phyloP scores from a whole-genome alignment of 2,113 vertebrate genomes.

The Casuarius casuarius region DNA sequence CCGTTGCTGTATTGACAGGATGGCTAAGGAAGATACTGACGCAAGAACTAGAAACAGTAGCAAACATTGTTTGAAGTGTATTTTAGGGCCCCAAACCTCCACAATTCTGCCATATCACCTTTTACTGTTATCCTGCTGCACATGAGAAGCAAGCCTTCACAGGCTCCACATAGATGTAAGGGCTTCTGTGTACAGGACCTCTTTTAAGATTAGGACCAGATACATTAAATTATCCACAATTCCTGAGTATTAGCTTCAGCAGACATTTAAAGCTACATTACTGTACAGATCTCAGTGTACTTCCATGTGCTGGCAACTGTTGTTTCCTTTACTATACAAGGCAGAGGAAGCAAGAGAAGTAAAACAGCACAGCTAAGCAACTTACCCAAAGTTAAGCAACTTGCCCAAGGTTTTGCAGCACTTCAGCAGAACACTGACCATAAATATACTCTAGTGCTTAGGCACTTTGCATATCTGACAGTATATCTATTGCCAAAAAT shows the following conservation, averaged over 20 bases:
- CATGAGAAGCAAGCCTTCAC: background rate
- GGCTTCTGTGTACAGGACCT: background rate
- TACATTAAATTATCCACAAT: too few species aligned
- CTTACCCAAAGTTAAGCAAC: background rate
- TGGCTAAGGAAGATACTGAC: background rate
- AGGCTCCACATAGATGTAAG: background rate
- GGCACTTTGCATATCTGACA: background rate
- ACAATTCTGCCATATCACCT: background rate
- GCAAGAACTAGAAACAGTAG: background rate
- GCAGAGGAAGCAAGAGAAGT: background rate
- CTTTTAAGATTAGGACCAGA: background rate
- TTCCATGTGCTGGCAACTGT: background rate
- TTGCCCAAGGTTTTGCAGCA: background rate
- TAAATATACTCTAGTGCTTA: background rate
- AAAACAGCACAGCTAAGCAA: background rate
- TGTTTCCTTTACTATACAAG: background rate
- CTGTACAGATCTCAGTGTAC: background rate
- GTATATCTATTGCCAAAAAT: background rate
- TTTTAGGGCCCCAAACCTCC: background rate
- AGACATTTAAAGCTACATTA: background rate
- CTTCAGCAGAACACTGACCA: background rate
- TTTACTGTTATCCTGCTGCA: background rate
- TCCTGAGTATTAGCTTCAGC: background rate
- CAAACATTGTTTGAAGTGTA: background rate
- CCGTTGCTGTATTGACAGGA: background rate